Conservation (phyloP, 1,140 invertebrate species). For the Mylabris phalerata region DNA sequence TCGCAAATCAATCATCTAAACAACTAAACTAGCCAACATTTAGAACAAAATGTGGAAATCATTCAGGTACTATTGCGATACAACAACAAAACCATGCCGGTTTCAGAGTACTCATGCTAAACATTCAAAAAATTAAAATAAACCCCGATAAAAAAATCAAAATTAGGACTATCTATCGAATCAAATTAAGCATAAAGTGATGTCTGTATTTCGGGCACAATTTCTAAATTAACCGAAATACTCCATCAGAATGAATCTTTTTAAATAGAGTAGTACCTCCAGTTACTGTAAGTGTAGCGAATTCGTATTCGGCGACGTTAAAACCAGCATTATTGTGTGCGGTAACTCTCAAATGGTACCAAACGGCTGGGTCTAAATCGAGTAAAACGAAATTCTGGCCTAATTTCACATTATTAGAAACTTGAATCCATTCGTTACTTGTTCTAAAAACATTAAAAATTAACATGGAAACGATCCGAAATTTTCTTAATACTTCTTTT, state of each 20-base stretch:
- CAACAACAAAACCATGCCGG: not conserved
- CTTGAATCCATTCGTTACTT: slow-evolving; percentile 84
- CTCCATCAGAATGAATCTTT: too few species aligned
- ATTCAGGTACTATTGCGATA: slow-evolving; percentile 32
- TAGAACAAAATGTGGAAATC: not conserved
- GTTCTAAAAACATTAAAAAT: slow-evolving; percentile 46
- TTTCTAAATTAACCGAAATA: too few species aligned
- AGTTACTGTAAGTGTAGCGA: slow-evolving; percentile 87
- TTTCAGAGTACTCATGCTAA: not conserved
- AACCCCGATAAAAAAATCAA: slow-evolving; percentile 1
- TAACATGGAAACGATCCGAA: not conserved
- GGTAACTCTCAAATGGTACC: slow-evolving; percentile 86
- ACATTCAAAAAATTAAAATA: not conserved
- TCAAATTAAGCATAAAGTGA: too few species aligned
- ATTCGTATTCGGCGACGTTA: slow-evolving; percentile 88
- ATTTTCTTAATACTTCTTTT: slow-evolving; percentile 66
- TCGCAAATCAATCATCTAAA: slow-evolving; percentile 9
- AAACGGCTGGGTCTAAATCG: slow-evolving; percentile 85
- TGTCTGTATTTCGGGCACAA: too few species aligned
- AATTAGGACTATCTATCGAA: too few species aligned
- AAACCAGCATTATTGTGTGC: slow-evolving; percentile 95
- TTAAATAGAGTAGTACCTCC: slow-evolving; percentile 61
- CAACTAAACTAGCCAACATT: slow-evolving; percentile 1
- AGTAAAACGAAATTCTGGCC: slow-evolving; percentile 85
- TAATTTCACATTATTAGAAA: slow-evolving; percentile 86